Conservation (phyloP, 2,797 vertebrate genomes). For the Pterois miles region DNA sequence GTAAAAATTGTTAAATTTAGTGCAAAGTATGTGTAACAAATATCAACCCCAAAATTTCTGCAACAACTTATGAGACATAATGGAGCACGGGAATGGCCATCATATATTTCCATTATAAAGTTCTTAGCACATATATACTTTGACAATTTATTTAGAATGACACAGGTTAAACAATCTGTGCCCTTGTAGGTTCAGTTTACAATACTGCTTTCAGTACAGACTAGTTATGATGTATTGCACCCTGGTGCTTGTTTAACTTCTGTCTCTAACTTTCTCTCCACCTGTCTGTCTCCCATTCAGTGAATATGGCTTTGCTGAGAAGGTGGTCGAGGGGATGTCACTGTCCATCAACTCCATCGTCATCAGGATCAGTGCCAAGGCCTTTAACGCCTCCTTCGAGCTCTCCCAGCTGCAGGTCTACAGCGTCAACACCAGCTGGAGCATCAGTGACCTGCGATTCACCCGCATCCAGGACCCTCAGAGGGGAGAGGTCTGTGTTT, state of each 20-base stretch:
- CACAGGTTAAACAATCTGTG: not conserved
- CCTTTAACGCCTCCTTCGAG: conserved; percentile 98
- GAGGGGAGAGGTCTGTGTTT: conserved; percentile 89
- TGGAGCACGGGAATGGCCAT: too few species aligned
- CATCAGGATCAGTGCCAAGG: conserved; percentile 97
- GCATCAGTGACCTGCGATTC: conserved; percentile 89
- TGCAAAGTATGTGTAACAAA: too few species aligned
- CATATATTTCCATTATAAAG: too few species aligned
- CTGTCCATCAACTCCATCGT: conserved; percentile 97
- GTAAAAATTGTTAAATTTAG: too few species aligned
- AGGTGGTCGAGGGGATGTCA: conserved; percentile 97
- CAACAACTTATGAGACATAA: too few species aligned
- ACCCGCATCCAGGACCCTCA: conserved; percentile 95
- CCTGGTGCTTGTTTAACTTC: not conserved
- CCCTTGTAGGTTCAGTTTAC: not conserved
- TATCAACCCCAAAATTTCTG: too few species aligned
- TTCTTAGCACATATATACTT: too few species aligned
- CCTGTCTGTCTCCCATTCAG: conserved; percentile 67
- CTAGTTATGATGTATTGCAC: not conserved
- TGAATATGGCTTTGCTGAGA: conserved; percentile 99
- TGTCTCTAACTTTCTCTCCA: not conserved
- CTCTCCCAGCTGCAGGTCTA: conserved; percentile 97
- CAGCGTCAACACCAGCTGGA: conserved; percentile 98
- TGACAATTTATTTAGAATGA: too few species aligned
- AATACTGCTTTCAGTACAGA: not conserved